A percentile compares a stretch with the other conserved stretches of the same genome.
Conservation (phyloP, 2,888 invertebrate species). For the Poecilus cupreus region DNA sequence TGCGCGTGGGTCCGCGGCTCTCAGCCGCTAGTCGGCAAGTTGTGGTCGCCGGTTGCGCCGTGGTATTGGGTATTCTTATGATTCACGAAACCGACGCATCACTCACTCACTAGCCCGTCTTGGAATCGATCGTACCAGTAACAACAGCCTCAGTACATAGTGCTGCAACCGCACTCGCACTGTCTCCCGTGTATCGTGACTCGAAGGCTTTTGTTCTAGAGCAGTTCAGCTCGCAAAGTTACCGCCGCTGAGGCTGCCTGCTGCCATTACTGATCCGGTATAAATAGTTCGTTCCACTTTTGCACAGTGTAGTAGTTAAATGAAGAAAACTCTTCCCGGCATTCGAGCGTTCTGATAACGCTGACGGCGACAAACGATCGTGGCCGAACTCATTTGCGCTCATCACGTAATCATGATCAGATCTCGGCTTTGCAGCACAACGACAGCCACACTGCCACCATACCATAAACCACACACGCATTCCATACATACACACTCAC, state of each 20-base stretch:
- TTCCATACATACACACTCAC: neutral
- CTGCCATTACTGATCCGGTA: conserved; percentile 46
- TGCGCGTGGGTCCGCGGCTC: neutral
- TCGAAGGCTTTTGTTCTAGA: conserved; percentile 36
- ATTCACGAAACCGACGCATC: conserved; percentile 44
- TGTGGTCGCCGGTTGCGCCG: neutral
- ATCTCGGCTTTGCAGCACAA: neutral
- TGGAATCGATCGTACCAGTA: conserved; percentile 2
- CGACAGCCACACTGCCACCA: neutral
- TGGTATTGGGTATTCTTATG: neutral
- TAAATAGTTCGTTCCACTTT: conserved; percentile 53
- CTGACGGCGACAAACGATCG: conserved; percentile 54
- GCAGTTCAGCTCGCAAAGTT: conserved; percentile 16
- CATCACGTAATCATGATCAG: conserved; percentile 55
- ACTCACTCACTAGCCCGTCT: conserved; percentile 4
- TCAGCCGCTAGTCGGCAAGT: neutral
- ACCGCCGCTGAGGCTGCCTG: neutral
- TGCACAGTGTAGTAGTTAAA: conserved; percentile 52
- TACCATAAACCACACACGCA: neutral
- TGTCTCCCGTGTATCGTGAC: conserved; percentile 40
- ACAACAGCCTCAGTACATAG: neutral
- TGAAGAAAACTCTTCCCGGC: conserved; percentile 47
- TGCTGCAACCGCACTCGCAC: conserved; percentile 1
- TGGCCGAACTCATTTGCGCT: conserved; percentile 54
- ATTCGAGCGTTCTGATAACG: conserved; percentile 37